Evolutionary conservation across 2,888 invertebrate species (phyloP).

Genomic region (Pasiphila rectangulata): DNA sequence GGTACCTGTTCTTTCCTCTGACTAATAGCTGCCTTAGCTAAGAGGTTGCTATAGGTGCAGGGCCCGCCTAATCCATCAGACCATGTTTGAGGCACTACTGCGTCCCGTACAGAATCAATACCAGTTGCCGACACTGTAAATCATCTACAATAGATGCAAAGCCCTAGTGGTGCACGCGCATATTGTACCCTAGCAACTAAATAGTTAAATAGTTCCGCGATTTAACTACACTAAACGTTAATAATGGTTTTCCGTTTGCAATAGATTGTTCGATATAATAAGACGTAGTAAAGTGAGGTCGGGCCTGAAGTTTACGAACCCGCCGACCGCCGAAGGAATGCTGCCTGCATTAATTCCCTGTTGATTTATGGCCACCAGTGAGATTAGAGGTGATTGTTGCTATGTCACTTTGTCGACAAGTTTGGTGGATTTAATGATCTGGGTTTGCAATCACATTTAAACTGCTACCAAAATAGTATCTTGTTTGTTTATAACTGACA

Average conservation of each 20-base stretch:
- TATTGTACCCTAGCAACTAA: too few species aligned
- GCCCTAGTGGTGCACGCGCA: too few species aligned
- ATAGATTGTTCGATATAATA: conserved; percentile 12
- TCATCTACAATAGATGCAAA: too few species aligned
- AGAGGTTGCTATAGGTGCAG: too few species aligned
- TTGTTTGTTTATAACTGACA: too few species aligned
- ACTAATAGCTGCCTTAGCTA: too few species aligned
- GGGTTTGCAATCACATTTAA: not conserved
- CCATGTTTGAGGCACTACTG: too few species aligned
- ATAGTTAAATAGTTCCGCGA: conserved; percentile 11
- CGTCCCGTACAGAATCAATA: too few species aligned
- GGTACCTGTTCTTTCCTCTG: too few species aligned
- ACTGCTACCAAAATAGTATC: too few species aligned
- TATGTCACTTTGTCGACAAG: not conserved
- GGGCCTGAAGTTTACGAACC: conserved; percentile 36
- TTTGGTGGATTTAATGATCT: not conserved
- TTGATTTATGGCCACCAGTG: conserved; percentile 43
- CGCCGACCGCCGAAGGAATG: conserved; percentile 50
- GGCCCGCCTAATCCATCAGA: too few species aligned
- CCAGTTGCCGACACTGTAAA: too few species aligned
- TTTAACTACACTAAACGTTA: conserved; percentile 1
- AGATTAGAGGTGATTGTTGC: conserved; percentile 4
- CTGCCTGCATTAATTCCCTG: conserved; percentile 48
- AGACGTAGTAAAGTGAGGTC: not conserved
- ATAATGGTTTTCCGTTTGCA: not conserved